Evolutionary conservation across 2,888 invertebrate species (phyloP).

Genomic region (Cabera pusaria): DNA sequence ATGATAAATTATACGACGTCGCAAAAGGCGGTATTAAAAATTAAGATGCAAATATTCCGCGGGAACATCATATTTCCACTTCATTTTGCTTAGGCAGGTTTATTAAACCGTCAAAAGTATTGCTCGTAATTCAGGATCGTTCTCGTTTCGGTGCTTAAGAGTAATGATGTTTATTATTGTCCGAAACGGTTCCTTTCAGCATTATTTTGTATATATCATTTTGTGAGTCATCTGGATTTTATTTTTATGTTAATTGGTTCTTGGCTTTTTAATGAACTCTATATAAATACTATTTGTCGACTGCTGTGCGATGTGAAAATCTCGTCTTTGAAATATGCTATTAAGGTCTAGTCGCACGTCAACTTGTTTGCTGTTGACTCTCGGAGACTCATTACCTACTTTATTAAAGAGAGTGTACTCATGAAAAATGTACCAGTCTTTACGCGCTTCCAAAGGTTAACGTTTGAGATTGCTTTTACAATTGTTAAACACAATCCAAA

Average conservation of each 20-base stretch:
- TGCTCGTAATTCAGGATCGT: slow-evolving; percentile 14
- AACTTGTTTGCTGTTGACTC: slow-evolving; percentile 62
- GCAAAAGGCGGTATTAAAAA: slow-evolving; percentile 35
- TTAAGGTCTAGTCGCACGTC: slow-evolving; percentile 34
- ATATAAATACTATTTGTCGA: slow-evolving; percentile 17
- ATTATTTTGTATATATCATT: background rate
- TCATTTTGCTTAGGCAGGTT: slow-evolving; percentile 41
- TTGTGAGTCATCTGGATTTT: slow-evolving; percentile 3
- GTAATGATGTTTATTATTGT: slow-evolving; percentile 17
- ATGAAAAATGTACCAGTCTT: slow-evolving; percentile 48
- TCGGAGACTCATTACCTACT: slow-evolving; percentile 67
- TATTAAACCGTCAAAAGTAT: slow-evolving; percentile 33
- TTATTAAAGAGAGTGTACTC: slow-evolving; percentile 69
- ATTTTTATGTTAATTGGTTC: background rate
- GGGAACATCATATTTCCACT: slow-evolving; percentile 44
- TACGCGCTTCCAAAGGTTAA: slow-evolving; percentile 22
- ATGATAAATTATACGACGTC: slow-evolving; percentile 48
- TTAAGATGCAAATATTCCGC: slow-evolving; percentile 38
- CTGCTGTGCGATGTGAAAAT: slow-evolving; percentile 27
- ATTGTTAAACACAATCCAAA: too few relatives aligned
- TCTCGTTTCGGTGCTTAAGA: slow-evolving; percentile 10
- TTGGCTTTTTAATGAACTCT: slow-evolving; percentile 1
- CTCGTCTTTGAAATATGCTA: slow-evolving; percentile 31
- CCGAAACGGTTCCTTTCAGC: slow-evolving; percentile 7
- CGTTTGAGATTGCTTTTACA: too few relatives aligned